Base-by-base conservation (phyloP, 2,113 vertebrate species). In the Calcarius ornatus region DNA sequence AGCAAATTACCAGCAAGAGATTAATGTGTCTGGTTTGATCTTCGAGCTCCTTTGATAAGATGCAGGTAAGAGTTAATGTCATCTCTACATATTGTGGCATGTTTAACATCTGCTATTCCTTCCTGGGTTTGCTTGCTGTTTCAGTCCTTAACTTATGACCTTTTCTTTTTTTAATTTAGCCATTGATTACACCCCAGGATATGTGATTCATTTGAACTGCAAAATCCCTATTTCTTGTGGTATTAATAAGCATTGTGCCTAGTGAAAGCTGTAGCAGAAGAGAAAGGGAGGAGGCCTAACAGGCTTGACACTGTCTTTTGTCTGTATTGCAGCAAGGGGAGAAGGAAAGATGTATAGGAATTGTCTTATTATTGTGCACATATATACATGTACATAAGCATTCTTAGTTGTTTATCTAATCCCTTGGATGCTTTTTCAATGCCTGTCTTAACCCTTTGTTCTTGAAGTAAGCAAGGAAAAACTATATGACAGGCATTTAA, bases 381-480 rank as follows among this genome's bases (percentile, higher is more conserved):
- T 53, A 81, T 88, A 91, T 43, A 77, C 30, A 82, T 45, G 43
- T 81, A 81, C n/a, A 45, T 65, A 60, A 86, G 56, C 59, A 37
- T 85, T 90, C 89, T 69, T 88, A 77, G 57, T 94, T 94, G 48
- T 92, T 92, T 95, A 82, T 82, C 38, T 88, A 45, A 92, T 94
- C 70, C 87, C 71, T 63, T 88, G 51, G 40, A 51, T 61, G 69
- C 73, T 83, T 95, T 93, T 90, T 68, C 66, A 70, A n/a, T 82
- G 87, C 50, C 22, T 66, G 63, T 70, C 87, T 95, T 86, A 89
- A 95, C 35, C 45, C 42, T 94, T 95, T 77, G 42, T 88, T 91
- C 87, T 69, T 94, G 79, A 93, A 82, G 75, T 79, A 92, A 90
- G 90, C 53, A 85, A 92, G 85, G 75, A 90, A 90, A 96, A 95